Evolutionary conservation across 1,140 invertebrate genomes (phyloP).

Genomic region (Stratiolaelaps scimitus): DNA sequence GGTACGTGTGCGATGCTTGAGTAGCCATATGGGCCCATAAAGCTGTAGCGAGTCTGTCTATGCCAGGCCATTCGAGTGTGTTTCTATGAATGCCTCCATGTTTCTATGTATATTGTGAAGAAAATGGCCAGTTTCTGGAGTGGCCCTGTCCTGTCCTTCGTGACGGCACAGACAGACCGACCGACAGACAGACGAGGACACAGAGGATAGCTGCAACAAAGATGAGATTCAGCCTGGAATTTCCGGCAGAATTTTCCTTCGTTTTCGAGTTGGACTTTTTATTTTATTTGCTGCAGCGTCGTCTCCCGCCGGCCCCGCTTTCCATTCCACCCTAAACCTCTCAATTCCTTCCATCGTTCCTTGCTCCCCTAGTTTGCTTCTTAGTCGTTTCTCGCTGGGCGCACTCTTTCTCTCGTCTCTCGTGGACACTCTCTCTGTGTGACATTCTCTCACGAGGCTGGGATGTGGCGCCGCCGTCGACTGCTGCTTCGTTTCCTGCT

Average conservation of each 20-base stretch:
- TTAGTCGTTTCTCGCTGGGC: too few relatives aligned
- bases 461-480: too few relatives aligned
- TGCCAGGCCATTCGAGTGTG: not conserved
- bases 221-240: not conserved
- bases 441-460: not conserved
- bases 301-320: too few relatives aligned
- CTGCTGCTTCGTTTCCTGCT: too few relatives aligned
- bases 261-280: not conserved
- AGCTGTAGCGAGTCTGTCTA: not conserved
- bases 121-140: not conserved
- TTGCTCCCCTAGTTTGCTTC: too few relatives aligned
- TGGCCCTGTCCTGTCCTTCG: not conserved
- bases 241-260: not conserved
- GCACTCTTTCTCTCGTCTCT: too few relatives aligned
- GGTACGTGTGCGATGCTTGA: not conserved
- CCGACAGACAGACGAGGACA: not conserved
- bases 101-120: not conserved
- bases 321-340: too few relatives aligned
- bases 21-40: not conserved
- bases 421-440: not conserved
- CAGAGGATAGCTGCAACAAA: not conserved
- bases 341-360: too few relatives aligned
- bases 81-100: too few relatives aligned
- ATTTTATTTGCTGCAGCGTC: constrained; percentile 23
- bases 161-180: not conserved